Base-by-base conservation (phyloP, 2,888 invertebrate species). In the Leptinotarsa peninsularis region DNA sequence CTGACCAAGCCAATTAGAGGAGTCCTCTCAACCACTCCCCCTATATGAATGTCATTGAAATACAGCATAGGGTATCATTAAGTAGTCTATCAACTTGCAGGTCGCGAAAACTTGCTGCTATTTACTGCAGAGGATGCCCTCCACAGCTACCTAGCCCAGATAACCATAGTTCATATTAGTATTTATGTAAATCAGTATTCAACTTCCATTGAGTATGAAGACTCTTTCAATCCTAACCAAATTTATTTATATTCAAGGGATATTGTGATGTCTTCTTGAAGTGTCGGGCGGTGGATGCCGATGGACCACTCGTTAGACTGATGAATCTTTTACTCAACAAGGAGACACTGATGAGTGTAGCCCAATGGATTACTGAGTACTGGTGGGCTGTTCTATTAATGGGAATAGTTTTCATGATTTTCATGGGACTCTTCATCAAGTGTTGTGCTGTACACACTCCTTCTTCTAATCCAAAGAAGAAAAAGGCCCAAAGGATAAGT, bases 391-490 rank as follows among this genome's bases (percentile, higher is more conserved):
- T 99, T 81, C 91, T 98, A 79, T 90, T 99, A 72, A 95, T 97
- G 90, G 95, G 96, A 68, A 94, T 99, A 72, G 94, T 93, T 75
- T 95, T 99, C 86, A 93, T 99, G 72, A 94, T 98, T 83, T 93
- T 98, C 85, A 98, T 99, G 98, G 98, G 97, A 72, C 91, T 97
- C 75, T 99, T 99, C 89, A 98, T 99, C 85, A 99, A 99, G 89
- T 98, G 99, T 88, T 99, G 99, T 89, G 99, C 99, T 49, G 99
- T 99, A 71, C 99, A 99, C 89, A 99, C 99, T 72, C 99, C 99
- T 43, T 98, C 98, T 75, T 98, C 97, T 79, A 99, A 99, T 91
- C 99, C 99, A 7, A 98, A 98, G 88, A 96, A 98, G 84, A 94
- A 97, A 73, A 97, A 98, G 0, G 98, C 98, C 14, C 93, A 98